Evolutionary conservation across 2,113 vertebrate species (phyloP), one percentile per base, ranked within the genome.

Genomic region (Perognathus longimembris): DNA sequence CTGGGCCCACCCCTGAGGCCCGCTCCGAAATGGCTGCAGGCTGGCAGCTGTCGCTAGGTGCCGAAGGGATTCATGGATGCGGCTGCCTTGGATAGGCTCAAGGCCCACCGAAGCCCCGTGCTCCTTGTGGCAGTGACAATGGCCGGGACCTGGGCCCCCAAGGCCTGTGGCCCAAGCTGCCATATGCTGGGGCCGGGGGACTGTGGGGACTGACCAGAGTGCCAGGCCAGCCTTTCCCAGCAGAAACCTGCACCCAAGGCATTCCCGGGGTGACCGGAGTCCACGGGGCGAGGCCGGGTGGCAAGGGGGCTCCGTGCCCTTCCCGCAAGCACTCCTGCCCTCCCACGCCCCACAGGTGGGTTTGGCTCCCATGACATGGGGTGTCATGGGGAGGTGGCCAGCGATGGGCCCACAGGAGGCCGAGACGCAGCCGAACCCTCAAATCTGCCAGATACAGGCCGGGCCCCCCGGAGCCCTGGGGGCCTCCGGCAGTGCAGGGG

Each of bases 151-250:
- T 70, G 91, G 89, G 87, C 92, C 95, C 63, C 93, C 93, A 38
- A 71, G 61, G 92, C 75, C 74, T 7, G 12, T 4, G 6, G 73
- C 45, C 83, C 5, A 0, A 90, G 91, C 84, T 83, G 87, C 92
- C 92, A 92, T 97, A 97, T 97, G 94, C 79, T 95, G 96, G 0
- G 85, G 73, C 89, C 24, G 97, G 97, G 97, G 98, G 98, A 96
- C 98, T 99, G 98, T 99, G 98, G 98, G 98, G 99, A 98, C 97
- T 98, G 98, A 99, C 99, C 99, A 99, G 98, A 97, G 98, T 98
- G 98, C 98, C 98, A 97, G 97, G 97, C 97, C 98, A 97, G 98
- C 81, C 97, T 94, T 87, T 79, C 88, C 76, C 94, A 96, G 98
- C 98, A 98, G 97, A 98, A 98, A 98, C 98, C 98, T 97, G 97